These are phyloP conservation scores for Pituophis catenifer DNA, from an alignment of 2,113 vertebrate species.

Conservation along the genomic window DNA sequence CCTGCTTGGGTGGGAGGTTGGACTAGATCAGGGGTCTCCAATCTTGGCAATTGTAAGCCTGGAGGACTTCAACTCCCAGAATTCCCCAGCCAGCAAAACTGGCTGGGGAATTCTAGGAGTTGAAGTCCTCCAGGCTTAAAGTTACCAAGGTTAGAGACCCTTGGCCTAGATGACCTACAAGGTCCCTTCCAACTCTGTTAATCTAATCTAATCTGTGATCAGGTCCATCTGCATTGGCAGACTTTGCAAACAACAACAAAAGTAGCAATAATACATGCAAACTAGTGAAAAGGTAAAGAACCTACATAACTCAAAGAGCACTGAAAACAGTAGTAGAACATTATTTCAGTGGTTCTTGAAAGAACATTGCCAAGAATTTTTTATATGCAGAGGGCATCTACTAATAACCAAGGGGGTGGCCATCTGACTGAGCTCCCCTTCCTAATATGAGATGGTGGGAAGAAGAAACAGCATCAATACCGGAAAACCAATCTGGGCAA, in stretches of 20 bases:
- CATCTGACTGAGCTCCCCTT: not conserved
- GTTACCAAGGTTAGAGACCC: too few relatives aligned
- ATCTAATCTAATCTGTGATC: not conserved
- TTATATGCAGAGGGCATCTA: not conserved
- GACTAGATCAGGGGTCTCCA: too few relatives aligned
- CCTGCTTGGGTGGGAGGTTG: too few relatives aligned
- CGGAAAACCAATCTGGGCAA: not conserved
- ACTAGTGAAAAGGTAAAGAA: not conserved
- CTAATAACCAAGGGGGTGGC: not conserved
- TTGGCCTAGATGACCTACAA: too few relatives aligned
- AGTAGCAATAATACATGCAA: not conserved
- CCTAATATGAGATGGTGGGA: not conserved
- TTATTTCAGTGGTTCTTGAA: not conserved
- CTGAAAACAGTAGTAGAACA: not conserved
- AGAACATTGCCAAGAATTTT: not conserved
- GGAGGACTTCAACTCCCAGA: too few relatives aligned
- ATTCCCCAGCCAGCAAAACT: too few relatives aligned
- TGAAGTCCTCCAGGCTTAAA: too few relatives aligned
- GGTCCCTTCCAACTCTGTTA: too few relatives aligned
- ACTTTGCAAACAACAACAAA: not conserved
- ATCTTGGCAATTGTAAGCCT: too few relatives aligned
- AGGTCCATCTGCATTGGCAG: not conserved
- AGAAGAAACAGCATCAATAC: not conserved
- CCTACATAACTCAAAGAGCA: not conserved
- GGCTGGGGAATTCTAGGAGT: too few relatives aligned